Evolutionary conservation across 1,140 invertebrate genomes (phyloP), one percentile per base, ranked within the genome.

Genomic region (Zaprionus ornatus): DNA sequence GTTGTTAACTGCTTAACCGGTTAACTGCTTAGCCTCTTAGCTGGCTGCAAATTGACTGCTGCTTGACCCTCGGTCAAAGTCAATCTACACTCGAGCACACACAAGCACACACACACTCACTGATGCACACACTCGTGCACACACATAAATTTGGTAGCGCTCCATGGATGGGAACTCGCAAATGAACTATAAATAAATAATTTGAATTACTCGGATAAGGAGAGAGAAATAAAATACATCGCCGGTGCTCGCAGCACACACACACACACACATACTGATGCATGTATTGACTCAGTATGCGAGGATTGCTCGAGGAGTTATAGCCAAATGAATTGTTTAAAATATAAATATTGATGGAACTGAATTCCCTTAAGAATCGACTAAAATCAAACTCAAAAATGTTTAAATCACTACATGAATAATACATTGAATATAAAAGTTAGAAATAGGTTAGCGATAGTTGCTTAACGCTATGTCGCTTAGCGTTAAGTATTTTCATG

Each of bases 181-280:
- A 87, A 87, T 87, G 84, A 88, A 88, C 84, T 80, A 88, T 87
- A 83, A 87, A 87, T 87, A 87, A 87, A 83, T 87, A 87, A 87
- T 88, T 87, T 83, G 67, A 74, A 78, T 88, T 77, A 81, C 84
- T 74, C 73, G 74, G 57, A 80, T 71, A 74, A 52, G 56, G 45
- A 70, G 69, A 70, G 69, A 70, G 45, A 45, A 45, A 45, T 45
- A 45, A 45, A 45, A 66, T 52, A 40, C 50, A 66, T 52, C 17
- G 29, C 56, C 72, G 57, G 55, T 70, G 65, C 69, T 50, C 62
- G 66, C 42, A 65, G 65, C 64, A 67, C 63, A 77, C 64, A 45
- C 40, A 29, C 9, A 29, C 29, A 32, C 29, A 10, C 29, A 0
- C n/a, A n/a, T n/a, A n/a, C n/a, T n/a, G n/a, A n/a, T 32, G 29